Conservation (phyloP, 2,797 vertebrate genomes). For the Strix occidentalis region DNA sequence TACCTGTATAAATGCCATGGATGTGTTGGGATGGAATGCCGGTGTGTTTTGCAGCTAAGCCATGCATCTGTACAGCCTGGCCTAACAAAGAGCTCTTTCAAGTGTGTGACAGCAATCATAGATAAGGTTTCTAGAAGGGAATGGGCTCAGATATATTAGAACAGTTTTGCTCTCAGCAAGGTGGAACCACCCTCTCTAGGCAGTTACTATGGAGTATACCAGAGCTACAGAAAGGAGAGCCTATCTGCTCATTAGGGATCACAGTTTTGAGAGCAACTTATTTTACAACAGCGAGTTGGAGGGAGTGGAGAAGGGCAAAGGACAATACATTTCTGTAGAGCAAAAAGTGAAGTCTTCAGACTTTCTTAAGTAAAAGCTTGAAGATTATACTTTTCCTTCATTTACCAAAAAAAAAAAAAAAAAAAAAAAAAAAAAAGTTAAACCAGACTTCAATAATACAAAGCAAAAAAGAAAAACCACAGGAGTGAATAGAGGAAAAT, state of each 20-base stretch:
- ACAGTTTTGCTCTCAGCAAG: neutral
- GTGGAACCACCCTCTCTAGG: neutral
- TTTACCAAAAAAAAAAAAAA: neutral
- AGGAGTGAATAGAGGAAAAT: neutral
- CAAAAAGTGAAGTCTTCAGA: neutral
- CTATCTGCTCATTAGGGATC: accelerated
- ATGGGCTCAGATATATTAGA: neutral
- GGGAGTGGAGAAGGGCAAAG: neutral
- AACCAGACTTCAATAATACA: neutral
- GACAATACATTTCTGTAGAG: neutral
- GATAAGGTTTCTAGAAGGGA: neutral
- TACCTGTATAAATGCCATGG: neutral
- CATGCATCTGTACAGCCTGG: neutral
- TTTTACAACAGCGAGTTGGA: neutral
- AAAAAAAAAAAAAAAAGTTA: neutral
- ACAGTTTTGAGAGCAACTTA: neutral
- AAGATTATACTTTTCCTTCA: neutral
- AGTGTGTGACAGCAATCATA: neutral
- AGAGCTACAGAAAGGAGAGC: neutral
- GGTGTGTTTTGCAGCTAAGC: neutral
- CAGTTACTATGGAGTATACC: neutral
- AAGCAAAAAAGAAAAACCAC: neutral
- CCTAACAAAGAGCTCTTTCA: neutral
- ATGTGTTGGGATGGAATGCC: neutral
- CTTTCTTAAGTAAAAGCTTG: neutral